phyloP scores from a whole-genome alignment of 2,888 invertebrate species.

The Chouioia cunea region DNA sequence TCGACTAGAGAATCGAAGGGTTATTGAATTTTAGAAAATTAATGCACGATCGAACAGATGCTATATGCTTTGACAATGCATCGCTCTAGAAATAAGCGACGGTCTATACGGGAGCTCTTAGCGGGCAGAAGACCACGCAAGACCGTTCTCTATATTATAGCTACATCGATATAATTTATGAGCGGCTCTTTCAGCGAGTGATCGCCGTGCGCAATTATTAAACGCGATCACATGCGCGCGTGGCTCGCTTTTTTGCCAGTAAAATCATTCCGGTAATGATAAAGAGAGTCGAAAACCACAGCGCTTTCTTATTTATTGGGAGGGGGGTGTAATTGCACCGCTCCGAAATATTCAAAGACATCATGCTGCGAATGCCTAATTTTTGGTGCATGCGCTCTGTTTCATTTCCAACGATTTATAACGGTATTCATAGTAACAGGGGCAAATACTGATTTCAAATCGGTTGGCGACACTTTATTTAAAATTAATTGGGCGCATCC shows the following conservation, averaged over 20 bases:
- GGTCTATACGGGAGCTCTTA: too few species aligned
- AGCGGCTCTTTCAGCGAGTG: conserved; percentile 26
- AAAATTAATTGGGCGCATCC: too few species aligned
- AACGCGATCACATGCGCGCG: conserved; percentile 24
- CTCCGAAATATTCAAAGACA: neutral
- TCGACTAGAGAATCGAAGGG: too few species aligned
- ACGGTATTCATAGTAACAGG: too few species aligned
- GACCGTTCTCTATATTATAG: conserved; percentile 17
- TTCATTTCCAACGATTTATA: too few species aligned
- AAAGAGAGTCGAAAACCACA: conserved; percentile 9
- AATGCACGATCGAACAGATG: too few species aligned
- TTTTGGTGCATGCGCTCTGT: too few species aligned
- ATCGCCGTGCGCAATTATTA: conserved; percentile 39
- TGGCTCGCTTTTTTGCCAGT: conserved; percentile 26
- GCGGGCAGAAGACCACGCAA: neutral
- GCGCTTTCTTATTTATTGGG: conserved; percentile 46
- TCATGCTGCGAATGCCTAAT: neutral
- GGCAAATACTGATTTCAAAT: too few species aligned
- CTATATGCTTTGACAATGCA: too few species aligned
- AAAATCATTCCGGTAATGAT: conserved; percentile 30
- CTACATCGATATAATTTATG: conserved; percentile 33
- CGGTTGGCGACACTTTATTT: too few species aligned
- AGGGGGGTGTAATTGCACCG: conserved; percentile 6
- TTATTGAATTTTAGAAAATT: conserved; percentile 25
- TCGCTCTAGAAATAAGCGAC: too few species aligned